These are phyloP conservation scores for Drosophila virilis DNA, from an alignment of 1,140 invertebrate genomes.

Conservation along the genomic window DNA sequence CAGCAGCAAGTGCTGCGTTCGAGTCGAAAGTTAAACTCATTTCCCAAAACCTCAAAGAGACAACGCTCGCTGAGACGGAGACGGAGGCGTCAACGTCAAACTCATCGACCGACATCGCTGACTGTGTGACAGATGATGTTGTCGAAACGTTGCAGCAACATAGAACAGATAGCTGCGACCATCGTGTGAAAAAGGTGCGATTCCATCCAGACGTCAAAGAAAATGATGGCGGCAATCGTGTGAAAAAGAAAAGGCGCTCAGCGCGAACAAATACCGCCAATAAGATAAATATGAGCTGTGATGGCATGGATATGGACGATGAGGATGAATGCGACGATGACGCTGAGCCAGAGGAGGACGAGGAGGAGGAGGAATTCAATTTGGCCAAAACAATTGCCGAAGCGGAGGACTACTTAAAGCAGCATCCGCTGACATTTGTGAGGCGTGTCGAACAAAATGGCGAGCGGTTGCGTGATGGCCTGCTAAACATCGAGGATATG, in stretches of 20 bases:
- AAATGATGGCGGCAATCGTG: constrained; percentile 71
- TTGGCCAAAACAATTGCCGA: constrained; percentile 75
- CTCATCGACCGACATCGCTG: constrained; percentile 12
- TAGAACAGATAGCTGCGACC: constrained; percentile 47
- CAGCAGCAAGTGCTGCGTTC: constrained; percentile 61
- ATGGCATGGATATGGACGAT: constrained; percentile 65
- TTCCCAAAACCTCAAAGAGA: constrained; percentile 79
- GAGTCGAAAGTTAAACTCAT: constrained; percentile 78
- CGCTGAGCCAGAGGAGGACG: constrained; percentile 10
- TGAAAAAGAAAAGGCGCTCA: constrained; percentile 64
- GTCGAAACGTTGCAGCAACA: neutral
- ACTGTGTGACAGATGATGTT: neutral
- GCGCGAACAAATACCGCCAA: constrained; percentile 33
- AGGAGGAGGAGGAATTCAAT: constrained; percentile 57
- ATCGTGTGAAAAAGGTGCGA: constrained; percentile 67
- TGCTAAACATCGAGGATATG: constrained; percentile 52
- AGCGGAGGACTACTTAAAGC: constrained; percentile 75
- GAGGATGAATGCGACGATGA: constrained; percentile 47
- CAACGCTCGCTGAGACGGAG: constrained; percentile 62
- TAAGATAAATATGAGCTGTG: constrained; percentile 43
- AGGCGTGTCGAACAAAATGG: constrained; percentile 64
- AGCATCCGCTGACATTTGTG: constrained; percentile 75
- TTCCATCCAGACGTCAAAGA: constrained; percentile 77
- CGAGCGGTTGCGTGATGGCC: constrained; percentile 41
- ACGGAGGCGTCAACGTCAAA: constrained; percentile 14